These are phyloP conservation scores for Anoplius nigerrimus DNA, from an alignment of 2,888 invertebrate genomes.

Conservation along the genomic window DNA sequence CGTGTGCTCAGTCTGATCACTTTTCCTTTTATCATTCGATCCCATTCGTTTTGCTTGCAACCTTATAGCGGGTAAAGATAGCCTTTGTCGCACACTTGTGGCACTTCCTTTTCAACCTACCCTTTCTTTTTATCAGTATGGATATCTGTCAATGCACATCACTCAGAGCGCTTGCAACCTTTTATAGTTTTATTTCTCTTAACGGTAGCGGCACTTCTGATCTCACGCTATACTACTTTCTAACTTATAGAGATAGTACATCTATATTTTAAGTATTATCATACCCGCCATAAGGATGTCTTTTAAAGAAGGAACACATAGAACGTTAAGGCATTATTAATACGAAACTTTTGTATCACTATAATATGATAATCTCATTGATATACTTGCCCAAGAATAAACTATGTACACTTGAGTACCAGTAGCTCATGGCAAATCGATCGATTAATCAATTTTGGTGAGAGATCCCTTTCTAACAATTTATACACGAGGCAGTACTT, in stretches of 20 bases:
- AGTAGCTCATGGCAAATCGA: conserved; percentile 15
- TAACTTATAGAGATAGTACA: neutral
- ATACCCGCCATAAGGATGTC: conserved; percentile 3
- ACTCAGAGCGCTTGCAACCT: neutral
- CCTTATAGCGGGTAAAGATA: conserved; percentile 5
- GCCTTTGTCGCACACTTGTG: neutral
- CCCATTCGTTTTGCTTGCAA: neutral
- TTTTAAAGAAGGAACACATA: neutral
- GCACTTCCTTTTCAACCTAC: neutral
- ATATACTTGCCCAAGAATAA: conserved; percentile 35
- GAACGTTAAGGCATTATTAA: neutral
- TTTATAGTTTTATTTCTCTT: conserved; percentile 1
- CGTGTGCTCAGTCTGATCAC: conserved; percentile 4
- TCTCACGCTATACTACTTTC: neutral
- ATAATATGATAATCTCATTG: conserved; percentile 5
- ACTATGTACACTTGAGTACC: conserved; percentile 21
- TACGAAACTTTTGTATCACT: conserved; percentile 8
- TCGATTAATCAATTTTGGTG: conserved; percentile 12
- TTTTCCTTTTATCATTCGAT: neutral
- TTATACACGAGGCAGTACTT: conserved; percentile 36
- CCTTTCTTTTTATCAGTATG: neutral
- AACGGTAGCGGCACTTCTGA: neutral
- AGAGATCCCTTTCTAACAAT: conserved; percentile 27
- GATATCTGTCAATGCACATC: neutral
- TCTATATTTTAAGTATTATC: conserved; percentile 2